phyloP scores from a whole-genome alignment of 1,140 invertebrate genomes.

The Procambarus clarkii region DNA sequence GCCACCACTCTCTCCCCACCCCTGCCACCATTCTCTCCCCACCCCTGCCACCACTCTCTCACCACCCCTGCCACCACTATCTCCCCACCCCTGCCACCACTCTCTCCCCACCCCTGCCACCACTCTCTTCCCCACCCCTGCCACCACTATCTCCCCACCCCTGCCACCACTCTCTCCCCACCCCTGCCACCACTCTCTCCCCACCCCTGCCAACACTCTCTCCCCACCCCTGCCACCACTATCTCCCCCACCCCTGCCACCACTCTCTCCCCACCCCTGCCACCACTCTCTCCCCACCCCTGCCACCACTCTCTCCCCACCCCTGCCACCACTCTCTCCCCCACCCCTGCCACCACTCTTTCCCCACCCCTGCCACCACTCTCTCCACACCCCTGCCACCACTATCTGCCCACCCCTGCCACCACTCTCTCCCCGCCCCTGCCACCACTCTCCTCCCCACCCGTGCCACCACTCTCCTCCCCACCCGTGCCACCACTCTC shows the following conservation, averaged over 20 bases:
- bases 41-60: not conserved
- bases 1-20: too few species aligned
- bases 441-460: not conserved
- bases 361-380: not conserved
- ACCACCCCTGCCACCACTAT: too few species aligned
- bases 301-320: not conserved
- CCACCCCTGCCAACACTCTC: too few species aligned
- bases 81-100: not conserved
- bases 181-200: not conserved
- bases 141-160: not conserved
- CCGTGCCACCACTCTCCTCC: not conserved
- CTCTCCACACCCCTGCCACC: not conserved
- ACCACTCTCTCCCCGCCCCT: too few species aligned
- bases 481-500: not conserved
- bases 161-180: not conserved
- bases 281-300: not conserved
- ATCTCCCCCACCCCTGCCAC: not conserved
- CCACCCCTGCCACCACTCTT: not conserved
- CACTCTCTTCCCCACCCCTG: not conserved
- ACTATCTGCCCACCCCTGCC: not conserved
- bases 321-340: too few species aligned
- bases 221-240: not conserved
- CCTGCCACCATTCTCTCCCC: too few species aligned
- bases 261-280: not conserved
- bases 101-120: not conserved